phyloP scores from a whole-genome alignment of 92 coral and sea anemone genomes.

The Palythoa caribaeorum region DNA sequence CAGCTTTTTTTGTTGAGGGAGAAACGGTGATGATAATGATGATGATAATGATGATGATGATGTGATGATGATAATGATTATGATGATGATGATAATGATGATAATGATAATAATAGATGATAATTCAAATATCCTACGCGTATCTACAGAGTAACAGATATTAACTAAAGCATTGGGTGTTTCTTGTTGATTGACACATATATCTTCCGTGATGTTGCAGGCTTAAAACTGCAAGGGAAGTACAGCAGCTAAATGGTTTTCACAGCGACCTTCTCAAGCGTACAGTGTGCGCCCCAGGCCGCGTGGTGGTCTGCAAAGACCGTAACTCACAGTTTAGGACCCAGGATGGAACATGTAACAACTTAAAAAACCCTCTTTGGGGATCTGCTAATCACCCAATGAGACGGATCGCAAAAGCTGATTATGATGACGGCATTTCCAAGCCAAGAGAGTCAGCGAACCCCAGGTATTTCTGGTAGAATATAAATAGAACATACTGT shows the following conservation, averaged over 20 bases:
- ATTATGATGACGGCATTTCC: slow-evolving; percentile 67
- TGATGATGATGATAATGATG: too few relatives aligned
- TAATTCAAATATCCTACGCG: too few relatives aligned
- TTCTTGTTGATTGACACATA: not conserved
- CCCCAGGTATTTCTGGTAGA: not conserved
- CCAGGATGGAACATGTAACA: slow-evolving; percentile 77
- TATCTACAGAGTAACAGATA: too few relatives aligned
- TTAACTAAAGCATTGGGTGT: too few relatives aligned
- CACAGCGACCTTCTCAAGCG: slow-evolving; percentile 23
- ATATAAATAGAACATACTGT: not conserved
- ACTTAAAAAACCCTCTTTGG: slow-evolving; percentile 55
- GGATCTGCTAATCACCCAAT: slow-evolving; percentile 64
- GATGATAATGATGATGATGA: too few relatives aligned
- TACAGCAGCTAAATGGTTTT: slow-evolving; percentile 13
- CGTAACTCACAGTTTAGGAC: slow-evolving; percentile 50
- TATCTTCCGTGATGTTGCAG: not conserved
- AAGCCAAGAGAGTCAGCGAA: slow-evolving; percentile 45
- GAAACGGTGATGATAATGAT: too few relatives aligned
- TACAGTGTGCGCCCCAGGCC: slow-evolving; percentile 12
- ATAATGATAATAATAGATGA: too few relatives aligned
- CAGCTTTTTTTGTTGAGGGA: too few relatives aligned
- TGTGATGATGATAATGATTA: too few relatives aligned
- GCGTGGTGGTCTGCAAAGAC: not conserved
- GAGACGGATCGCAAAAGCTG: slow-evolving; percentile 54
- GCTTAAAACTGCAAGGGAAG: slow-evolving; percentile 19